Evolutionary conservation across 2,888 invertebrate species (phyloP).

Genomic region (Polylopha cassiicola): DNA sequence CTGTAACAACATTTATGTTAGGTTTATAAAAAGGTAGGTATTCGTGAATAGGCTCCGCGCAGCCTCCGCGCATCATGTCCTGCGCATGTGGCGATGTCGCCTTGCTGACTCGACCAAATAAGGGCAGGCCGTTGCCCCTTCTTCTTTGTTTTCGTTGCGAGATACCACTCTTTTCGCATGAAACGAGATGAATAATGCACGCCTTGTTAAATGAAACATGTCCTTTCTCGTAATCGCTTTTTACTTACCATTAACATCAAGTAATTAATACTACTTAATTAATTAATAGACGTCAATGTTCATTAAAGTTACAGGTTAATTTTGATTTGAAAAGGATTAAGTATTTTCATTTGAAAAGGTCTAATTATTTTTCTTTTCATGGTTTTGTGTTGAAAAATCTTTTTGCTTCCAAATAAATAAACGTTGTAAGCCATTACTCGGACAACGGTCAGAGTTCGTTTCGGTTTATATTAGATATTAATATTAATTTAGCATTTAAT

Average conservation of each 20-base stretch:
- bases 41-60: constrained; percentile 16
- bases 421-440: too few species aligned
- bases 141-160: constrained; percentile 22
- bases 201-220: constrained; percentile 14
- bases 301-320: constrained; percentile 1
- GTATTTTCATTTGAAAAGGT: background rate
- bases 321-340: too few species aligned
- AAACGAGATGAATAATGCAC: constrained; percentile 18
- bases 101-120: constrained; percentile 22
- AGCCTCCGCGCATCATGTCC: constrained; percentile 19
- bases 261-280: constrained; percentile 3
- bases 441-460: too few species aligned
- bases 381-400: background rate
- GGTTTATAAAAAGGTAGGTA: constrained; percentile 20
- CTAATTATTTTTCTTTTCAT: background rate
- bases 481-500: constrained; percentile 8
- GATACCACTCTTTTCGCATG: constrained; percentile 17
- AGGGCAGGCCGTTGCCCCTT: constrained; percentile 22
- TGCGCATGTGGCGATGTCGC: constrained; percentile 10
- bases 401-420: too few species aligned
- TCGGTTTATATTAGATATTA: too few species aligned
- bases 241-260: background rate
- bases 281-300: constrained; percentile 1
- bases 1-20: too few species aligned
- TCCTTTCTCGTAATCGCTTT: constrained; percentile 10